Percentiles rank a stretch among this genome's conserved stretches.
These are phyloP conservation scores for Syngnathus rostellatus DNA, from an alignment of 2,797 vertebrate species.

Conservation along the genomic window DNA sequence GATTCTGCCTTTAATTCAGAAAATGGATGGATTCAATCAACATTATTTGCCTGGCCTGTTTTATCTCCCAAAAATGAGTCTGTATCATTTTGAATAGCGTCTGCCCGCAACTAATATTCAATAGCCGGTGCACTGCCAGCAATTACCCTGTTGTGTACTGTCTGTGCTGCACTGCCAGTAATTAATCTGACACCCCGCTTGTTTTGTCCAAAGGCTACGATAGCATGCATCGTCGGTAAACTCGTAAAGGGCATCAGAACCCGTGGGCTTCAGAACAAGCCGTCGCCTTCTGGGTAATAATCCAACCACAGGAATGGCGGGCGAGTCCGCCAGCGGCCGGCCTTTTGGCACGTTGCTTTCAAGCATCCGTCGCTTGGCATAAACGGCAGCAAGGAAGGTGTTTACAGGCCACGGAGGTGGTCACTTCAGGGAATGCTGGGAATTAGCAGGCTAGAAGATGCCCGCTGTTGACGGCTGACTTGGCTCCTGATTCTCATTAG, in stretches of 20 bases:
- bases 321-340: slow-evolving; percentile 6
- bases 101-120: too few relatives aligned
- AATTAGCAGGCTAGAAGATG: not conserved
- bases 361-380: slow-evolving; percentile 38
- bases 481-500: slow-evolving; percentile 53
- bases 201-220: not conserved
- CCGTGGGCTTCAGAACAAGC: not conserved
- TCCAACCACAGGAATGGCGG: slow-evolving; percentile 63
- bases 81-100: too few relatives aligned
- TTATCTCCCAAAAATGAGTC: too few relatives aligned
- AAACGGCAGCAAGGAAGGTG: slow-evolving; percentile 10
- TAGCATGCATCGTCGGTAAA: not conserved
- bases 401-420: not conserved
- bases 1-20: too few relatives aligned
- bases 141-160: not conserved
- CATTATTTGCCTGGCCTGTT: too few relatives aligned
- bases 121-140: not conserved
- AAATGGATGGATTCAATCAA: too few relatives aligned
- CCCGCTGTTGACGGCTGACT: not conserved
- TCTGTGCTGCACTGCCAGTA: slow-evolving; percentile 36
- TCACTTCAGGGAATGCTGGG: slow-evolving; percentile 2
- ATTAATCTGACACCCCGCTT: slow-evolving; percentile 7
- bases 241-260: not conserved
- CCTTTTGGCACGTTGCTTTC: slow-evolving; percentile 38
- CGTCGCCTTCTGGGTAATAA: slow-evolving; percentile 59